phyloP scores from a whole-genome alignment of 1,140 invertebrate genomes.

The Drosophila sturtevanti region DNA sequence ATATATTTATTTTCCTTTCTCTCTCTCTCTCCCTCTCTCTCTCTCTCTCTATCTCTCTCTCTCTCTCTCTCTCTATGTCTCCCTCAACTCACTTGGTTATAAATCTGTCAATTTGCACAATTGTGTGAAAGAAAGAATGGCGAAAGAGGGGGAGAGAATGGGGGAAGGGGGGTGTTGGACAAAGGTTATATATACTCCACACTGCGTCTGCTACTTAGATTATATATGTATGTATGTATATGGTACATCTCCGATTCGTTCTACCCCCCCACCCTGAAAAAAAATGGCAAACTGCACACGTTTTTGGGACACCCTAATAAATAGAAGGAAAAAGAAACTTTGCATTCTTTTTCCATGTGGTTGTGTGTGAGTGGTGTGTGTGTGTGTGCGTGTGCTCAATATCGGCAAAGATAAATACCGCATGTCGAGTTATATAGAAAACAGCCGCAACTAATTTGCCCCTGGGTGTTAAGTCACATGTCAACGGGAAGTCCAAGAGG shows the following conservation, averaged over 20 bases:
- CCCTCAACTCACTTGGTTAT: slow-evolving; percentile 74
- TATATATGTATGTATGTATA: no score
- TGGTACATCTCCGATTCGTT: slow-evolving; percentile 4
- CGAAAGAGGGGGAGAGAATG: no score
- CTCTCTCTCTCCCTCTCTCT: no score
- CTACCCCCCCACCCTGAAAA: not conserved
- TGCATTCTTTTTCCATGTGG: slow-evolving; percentile 19
- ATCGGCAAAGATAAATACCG: slow-evolving; percentile 35
- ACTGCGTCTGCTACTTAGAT: not conserved
- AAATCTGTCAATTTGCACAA: slow-evolving; percentile 81
- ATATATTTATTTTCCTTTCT: not conserved
- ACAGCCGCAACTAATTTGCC: slow-evolving; percentile 76
- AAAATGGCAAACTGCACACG: slow-evolving; percentile 6
- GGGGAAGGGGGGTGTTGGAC: slow-evolving; percentile 2
- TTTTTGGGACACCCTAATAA: slow-evolving; percentile 14
- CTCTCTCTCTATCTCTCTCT: no score
- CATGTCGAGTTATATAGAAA: slow-evolving; percentile 72
- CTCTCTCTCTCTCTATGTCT: no score
- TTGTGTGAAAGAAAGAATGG: slow-evolving; percentile 57
- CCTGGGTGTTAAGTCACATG: slow-evolving; percentile 74
- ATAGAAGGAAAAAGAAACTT: not conserved
- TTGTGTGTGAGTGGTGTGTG: not conserved
- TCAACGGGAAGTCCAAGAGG: slow-evolving; percentile 25
- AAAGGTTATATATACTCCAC: slow-evolving; percentile 1
- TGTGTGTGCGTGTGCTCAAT: slow-evolving; percentile 21